Percentiles rank a stretch among this genome's conserved stretches.
Evolutionary conservation across 2,113 vertebrate species (phyloP).

Genomic region (Lophura nycthemera): DNA sequence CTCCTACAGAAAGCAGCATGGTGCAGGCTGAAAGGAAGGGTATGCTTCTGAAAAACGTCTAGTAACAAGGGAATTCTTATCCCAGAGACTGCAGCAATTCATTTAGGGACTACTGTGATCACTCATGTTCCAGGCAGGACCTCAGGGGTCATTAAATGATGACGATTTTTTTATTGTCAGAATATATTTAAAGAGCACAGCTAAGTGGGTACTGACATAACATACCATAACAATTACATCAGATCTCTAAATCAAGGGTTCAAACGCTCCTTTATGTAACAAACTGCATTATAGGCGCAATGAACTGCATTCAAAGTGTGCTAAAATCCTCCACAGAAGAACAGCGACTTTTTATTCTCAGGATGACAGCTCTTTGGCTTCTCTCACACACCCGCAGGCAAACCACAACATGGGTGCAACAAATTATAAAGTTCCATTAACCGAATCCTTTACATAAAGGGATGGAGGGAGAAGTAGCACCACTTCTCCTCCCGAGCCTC

Average conservation of each 20-base stretch:
- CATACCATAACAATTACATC: slow-evolving; percentile 5
- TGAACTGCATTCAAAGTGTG: neutral
- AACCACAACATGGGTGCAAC: neutral
- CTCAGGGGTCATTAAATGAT: neutral
- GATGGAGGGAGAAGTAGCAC: neutral
- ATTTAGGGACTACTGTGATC: neutral
- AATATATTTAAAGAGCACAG: neutral
- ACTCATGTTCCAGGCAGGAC: neutral
- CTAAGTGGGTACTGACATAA: neutral
- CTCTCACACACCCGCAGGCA: neutral
- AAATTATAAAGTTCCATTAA: neutral
- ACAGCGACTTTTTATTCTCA: neutral
- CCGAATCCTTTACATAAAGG: neutral
- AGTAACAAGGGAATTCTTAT: neutral
- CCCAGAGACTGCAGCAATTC: neutral
- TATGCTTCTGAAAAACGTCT: neutral
- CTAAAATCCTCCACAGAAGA: neutral
- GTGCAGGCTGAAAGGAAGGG: neutral
- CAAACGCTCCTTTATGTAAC: slow-evolving; percentile 11
- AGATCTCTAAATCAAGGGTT: slow-evolving; percentile 43
- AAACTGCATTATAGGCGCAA: neutral
- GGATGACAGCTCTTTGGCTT: slow-evolving; percentile 12
- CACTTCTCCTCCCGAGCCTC: neutral
- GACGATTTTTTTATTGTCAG: neutral
- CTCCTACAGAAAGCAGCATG: neutral